These are phyloP conservation scores for Iguana delicatissima DNA, from an alignment of 2,797 vertebrate genomes.

Conservation along the genomic window DNA sequence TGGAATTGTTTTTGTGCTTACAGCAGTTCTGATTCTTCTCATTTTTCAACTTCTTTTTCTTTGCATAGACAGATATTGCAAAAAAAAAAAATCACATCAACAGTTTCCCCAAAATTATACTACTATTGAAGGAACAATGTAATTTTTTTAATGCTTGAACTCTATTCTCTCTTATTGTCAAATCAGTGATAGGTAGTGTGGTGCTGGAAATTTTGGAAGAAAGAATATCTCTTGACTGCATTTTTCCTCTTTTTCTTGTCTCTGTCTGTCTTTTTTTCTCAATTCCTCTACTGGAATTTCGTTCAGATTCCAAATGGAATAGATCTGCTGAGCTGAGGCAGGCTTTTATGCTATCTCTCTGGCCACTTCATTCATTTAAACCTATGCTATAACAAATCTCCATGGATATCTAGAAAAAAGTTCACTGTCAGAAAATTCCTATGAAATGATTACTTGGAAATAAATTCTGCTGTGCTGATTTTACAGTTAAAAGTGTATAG, in stretches of 20 bases:
- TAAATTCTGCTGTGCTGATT: not conserved
- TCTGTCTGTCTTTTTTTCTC: not conserved
- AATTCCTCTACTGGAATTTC: not conserved
- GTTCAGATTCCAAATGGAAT: not conserved
- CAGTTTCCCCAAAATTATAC: not conserved
- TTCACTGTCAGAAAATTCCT: not conserved
- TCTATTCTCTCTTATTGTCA: not conserved
- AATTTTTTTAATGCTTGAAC: not conserved
- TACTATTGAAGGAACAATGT: not conserved
- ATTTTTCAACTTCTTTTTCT: not conserved
- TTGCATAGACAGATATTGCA: not conserved
- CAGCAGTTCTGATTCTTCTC: not conserved
- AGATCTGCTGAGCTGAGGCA: not conserved
- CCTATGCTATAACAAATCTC: not conserved
- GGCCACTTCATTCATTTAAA: not conserved
- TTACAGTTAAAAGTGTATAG: not conserved
- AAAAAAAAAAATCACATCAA: not conserved
- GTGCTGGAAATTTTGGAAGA: not conserved
- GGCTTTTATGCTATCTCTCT: not conserved
- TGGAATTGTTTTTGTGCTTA: not conserved
- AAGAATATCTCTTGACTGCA: not conserved
- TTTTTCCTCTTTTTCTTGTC: not conserved
- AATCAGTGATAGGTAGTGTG: not conserved
- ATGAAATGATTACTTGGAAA: not conserved
- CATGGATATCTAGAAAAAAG: not conserved